Conservation (phyloP, 2,888 invertebrate genomes). For the Cabera pusaria region DNA sequence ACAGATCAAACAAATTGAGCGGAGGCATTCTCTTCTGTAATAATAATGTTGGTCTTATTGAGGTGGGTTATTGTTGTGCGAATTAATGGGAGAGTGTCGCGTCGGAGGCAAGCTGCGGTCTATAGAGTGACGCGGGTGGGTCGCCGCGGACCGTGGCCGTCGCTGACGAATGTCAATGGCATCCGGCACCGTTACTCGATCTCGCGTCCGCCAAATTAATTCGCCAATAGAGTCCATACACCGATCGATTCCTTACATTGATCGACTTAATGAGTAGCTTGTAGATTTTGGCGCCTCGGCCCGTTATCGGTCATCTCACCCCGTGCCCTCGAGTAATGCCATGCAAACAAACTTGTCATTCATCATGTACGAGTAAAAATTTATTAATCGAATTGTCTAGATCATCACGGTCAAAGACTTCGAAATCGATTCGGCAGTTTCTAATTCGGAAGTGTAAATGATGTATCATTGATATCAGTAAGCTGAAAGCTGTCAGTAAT, state of each 20-base stretch:
- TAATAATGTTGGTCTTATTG: conserved; percentile 13
- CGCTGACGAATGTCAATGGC: conserved; percentile 80
- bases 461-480: conserved; percentile 49
- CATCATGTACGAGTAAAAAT: conserved; percentile 53
- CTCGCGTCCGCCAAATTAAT: conserved; percentile 79
- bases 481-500: conserved; percentile 51
- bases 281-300: conserved; percentile 55
- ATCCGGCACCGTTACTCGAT: conserved; percentile 78
- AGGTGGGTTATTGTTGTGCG: conserved; percentile 27
- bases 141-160: conserved; percentile 51
- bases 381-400: conserved; percentile 53
- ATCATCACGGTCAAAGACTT: conserved; percentile 66
- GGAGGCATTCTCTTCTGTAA: conserved; percentile 13
- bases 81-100: conserved; percentile 32
- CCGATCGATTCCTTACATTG: conserved; percentile 68
- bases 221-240: conserved; percentile 72
- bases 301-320: conserved; percentile 68
- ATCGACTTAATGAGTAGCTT: conserved; percentile 70
- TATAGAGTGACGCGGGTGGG: conserved; percentile 37
- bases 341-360: conserved; percentile 44
- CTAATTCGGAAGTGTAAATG: conserved; percentile 41
- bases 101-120: conserved; percentile 40
- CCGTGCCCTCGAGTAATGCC: conserved; percentile 49
- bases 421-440: conserved; percentile 45
- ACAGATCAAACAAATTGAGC: conserved; percentile 17